Evolutionary conservation across 2,113 vertebrate genomes (phyloP).

Genomic region (Corythoichthys haematopterus): DNA sequence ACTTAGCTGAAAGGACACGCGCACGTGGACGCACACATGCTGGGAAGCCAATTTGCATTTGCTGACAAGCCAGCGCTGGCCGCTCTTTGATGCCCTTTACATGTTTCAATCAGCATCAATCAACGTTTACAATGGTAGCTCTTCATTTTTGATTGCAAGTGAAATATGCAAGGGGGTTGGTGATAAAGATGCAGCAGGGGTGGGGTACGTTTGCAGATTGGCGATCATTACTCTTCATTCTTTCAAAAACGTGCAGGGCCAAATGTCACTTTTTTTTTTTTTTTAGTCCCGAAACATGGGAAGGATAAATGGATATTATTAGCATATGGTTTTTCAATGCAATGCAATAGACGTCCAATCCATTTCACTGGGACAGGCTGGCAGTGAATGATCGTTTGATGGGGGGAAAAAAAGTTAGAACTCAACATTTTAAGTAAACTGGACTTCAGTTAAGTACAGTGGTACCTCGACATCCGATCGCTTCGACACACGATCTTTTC

Average conservation of each 20-base stretch:
- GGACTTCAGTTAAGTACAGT: too few relatives aligned
- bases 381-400: too few relatives aligned
- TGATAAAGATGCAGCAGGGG: not conserved
- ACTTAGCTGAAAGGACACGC: slow-evolving; percentile 13
- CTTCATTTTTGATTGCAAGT: slow-evolving; percentile 39
- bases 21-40: not conserved
- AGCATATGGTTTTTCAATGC: too few relatives aligned
- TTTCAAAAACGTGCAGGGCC: slow-evolving; percentile 34
- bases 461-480: too few relatives aligned
- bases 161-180: slow-evolving; percentile 26
- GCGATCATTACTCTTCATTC: slow-evolving; percentile 29
- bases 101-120: slow-evolving; percentile 67
- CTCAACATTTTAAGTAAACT: too few relatives aligned
- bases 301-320: too few relatives aligned
- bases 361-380: too few relatives aligned
- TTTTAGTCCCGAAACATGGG: too few relatives aligned
- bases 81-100: slow-evolving; percentile 62
- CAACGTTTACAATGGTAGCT: slow-evolving; percentile 33
- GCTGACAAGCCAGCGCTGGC: slow-evolving; percentile 7
- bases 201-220: slow-evolving; percentile 22
- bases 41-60: not conserved
- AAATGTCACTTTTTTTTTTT: slow-evolving; percentile 22
- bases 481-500: too few relatives aligned
- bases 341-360: too few relatives aligned
- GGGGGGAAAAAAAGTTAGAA: too few relatives aligned